A percentile compares a stretch with the other conserved stretches of the same genome.
phyloP scores from a whole-genome alignment of 2,888 invertebrate species.

The Myopa tessellatipennis region DNA sequence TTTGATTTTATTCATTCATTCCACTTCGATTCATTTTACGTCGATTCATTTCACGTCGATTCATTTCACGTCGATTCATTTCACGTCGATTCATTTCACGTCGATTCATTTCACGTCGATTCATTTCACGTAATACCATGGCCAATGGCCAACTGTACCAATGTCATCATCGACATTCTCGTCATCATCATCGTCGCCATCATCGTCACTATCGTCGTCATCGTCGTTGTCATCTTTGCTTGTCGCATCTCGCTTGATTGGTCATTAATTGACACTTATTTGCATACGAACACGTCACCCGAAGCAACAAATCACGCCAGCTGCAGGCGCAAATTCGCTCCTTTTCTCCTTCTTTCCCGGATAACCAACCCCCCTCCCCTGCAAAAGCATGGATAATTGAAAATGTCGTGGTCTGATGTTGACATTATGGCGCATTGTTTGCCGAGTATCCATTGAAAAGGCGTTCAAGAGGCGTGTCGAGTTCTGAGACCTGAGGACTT shows the following conservation, averaged over 20 bases:
- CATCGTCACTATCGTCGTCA: too few relatives aligned
- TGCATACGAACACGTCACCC: neutral
- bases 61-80: too few relatives aligned
- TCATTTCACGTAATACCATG: too few relatives aligned
- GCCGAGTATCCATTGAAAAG: neutral
- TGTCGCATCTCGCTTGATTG: neutral
- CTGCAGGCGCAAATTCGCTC: neutral
- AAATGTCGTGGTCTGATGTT: neutral
- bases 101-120: too few relatives aligned
- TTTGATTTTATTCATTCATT: too few relatives aligned
- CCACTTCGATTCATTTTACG: too few relatives aligned
- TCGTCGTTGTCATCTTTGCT: too few relatives aligned
- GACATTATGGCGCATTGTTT: constrained; percentile 9
- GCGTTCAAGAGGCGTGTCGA: neutral
- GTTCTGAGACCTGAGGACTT: neutral
- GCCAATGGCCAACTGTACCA: too few relatives aligned
- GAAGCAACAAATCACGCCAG: neutral
- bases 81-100: too few relatives aligned
- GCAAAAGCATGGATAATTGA: neutral
- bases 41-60: too few relatives aligned
- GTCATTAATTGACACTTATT: constrained; percentile 15
- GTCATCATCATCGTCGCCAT: too few relatives aligned
- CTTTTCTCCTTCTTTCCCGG: neutral
- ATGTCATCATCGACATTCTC: too few relatives aligned
- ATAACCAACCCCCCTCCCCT: neutral